Percentiles rank a stretch among this genome's conserved stretches.
phyloP scores from a whole-genome alignment of 2,888 invertebrate species.

The Leptinotarsa juncta region DNA sequence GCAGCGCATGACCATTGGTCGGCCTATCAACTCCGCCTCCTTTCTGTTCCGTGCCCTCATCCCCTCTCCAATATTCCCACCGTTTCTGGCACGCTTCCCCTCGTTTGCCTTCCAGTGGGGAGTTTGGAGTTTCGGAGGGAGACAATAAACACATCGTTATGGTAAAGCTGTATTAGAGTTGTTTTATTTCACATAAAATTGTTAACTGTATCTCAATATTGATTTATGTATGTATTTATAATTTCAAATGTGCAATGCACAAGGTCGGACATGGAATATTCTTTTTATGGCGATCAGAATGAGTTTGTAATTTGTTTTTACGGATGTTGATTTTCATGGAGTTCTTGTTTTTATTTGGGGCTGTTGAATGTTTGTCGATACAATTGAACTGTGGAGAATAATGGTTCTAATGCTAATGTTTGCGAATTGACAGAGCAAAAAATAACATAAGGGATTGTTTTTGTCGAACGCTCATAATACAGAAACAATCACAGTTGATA shows the following conservation, averaged over 20 bases:
- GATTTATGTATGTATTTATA: slow-evolving; percentile 60
- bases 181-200: slow-evolving; percentile 65
- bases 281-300: slow-evolving; percentile 41
- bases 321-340: slow-evolving; percentile 41
- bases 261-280: slow-evolving; percentile 49
- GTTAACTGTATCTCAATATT: slow-evolving; percentile 65
- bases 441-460: neutral
- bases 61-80: slow-evolving; percentile 51
- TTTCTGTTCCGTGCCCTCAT: slow-evolving; percentile 50
- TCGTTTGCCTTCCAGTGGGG: slow-evolving; percentile 49
- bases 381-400: slow-evolving; percentile 6
- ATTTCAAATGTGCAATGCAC: slow-evolving; percentile 50
- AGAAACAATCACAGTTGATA: too few species aligned
- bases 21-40: slow-evolving; percentile 60
- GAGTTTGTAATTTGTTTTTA: slow-evolving; percentile 43
- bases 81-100: slow-evolving; percentile 50
- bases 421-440: neutral
- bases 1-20: slow-evolving; percentile 69
- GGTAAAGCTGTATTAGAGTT: slow-evolving; percentile 64
- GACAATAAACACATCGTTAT: slow-evolving; percentile 67
- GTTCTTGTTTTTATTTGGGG: slow-evolving; percentile 26
- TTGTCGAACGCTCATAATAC: too few species aligned
- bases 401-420: neutral
- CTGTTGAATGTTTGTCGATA: slow-evolving; percentile 19
- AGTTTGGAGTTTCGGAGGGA: slow-evolving; percentile 51